Conservation (phyloP, 2,888 invertebrate genomes). For the Hetaerina titia region DNA sequence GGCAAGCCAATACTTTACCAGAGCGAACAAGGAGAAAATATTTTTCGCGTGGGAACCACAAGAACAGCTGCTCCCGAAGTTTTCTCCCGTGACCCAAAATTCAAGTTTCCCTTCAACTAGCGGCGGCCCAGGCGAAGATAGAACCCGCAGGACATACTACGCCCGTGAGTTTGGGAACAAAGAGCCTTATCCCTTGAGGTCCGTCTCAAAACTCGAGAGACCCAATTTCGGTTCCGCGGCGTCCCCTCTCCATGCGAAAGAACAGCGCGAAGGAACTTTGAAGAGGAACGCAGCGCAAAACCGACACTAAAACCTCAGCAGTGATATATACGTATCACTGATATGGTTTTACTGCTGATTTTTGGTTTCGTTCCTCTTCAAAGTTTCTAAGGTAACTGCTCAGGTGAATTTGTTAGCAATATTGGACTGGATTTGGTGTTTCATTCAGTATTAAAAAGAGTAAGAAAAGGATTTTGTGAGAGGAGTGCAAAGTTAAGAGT, state of each 20-base stretch:
- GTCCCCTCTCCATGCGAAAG: background rate
- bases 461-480: no score
- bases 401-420: no score
- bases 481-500: no score
- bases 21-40: background rate
- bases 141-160: constrained; percentile 7
- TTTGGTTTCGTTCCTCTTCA: no score
- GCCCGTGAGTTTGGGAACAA: background rate
- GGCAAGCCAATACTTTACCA: background rate
- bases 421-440: no score
- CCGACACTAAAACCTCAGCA: no score
- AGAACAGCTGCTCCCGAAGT: background rate
- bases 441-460: no score
- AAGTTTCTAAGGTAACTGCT: no score
- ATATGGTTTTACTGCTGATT: no score
- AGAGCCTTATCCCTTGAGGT: background rate
- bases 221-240: background rate
- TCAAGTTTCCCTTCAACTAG: background rate
- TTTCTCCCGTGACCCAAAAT: background rate
- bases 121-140: background rate
- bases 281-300: background rate
- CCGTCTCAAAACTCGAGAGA: background rate
- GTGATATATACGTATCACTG: no score
- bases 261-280: background rate
- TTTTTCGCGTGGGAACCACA: background rate